Evolutionary conservation across 2,797 vertebrate species (phyloP).

Genomic region (Mus spretus): DNA sequence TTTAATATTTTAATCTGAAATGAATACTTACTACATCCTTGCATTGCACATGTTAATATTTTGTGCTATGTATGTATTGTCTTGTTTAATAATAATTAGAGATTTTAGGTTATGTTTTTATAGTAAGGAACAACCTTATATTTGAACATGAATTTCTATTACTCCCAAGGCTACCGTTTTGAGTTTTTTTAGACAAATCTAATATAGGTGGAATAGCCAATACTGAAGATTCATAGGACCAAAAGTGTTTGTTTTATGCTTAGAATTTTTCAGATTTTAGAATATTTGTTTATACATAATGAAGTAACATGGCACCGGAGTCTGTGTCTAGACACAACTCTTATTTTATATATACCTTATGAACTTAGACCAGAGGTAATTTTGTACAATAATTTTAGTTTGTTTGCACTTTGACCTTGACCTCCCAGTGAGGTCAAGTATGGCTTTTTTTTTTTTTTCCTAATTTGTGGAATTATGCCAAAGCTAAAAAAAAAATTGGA

Average conservation of each 20-base stretch:
- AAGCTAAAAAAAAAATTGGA: background rate
- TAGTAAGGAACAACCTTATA: background rate
- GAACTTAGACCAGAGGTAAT: no score
- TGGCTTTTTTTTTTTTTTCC: background rate
- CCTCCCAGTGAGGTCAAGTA: background rate
- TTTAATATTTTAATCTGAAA: background rate
- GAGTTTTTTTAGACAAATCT: background rate
- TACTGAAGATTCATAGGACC: background rate
- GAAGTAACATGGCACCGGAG: background rate
- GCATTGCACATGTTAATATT: rapidly evolving
- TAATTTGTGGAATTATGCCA: background rate
- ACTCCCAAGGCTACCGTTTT: background rate
- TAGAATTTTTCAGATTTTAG: background rate
- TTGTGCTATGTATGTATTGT: background rate
- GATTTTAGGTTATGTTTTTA: background rate
- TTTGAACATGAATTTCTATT: background rate
- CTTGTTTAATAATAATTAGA: background rate
- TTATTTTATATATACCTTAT: background rate
- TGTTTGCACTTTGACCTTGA: background rate
- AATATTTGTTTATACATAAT: background rate
- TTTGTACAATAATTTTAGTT: background rate
- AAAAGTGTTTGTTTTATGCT: background rate
- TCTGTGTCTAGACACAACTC: background rate
- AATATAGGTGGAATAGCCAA: background rate
- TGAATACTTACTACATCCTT: rapidly evolving